phyloP scores from a whole-genome alignment of 2,113 vertebrate genomes.

The Aegotheles bennettii region DNA sequence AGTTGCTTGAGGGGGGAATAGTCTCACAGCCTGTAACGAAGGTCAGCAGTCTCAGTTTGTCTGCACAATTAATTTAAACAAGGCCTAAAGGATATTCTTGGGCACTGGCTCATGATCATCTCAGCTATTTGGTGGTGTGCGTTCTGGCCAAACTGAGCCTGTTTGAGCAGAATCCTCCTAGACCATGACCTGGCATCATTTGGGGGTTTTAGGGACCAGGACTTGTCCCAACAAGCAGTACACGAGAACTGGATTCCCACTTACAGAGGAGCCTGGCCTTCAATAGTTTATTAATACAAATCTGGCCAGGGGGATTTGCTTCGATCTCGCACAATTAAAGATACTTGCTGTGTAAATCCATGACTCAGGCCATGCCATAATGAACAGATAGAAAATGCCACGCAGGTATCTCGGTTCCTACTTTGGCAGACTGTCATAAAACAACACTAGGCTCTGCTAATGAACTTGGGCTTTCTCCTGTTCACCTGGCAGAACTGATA shows the following conservation, averaged over 20 bases:
- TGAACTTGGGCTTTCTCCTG: not conserved
- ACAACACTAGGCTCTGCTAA: not conserved
- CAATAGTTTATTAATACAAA: not conserved
- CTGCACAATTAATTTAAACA: not conserved
- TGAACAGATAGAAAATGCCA: not conserved
- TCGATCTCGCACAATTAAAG: not conserved
- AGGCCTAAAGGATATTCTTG: not conserved
- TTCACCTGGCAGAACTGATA: not conserved
- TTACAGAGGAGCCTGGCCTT: not conserved
- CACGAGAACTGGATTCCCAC: accelerated
- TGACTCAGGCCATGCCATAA: not conserved
- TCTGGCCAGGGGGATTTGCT: not conserved
- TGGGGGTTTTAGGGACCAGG: not conserved
- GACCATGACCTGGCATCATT: not conserved
- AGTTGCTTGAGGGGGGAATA: not conserved
- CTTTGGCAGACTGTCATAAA: not conserved
- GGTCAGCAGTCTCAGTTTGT: not conserved
- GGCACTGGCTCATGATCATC: not conserved
- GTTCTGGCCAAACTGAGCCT: not conserved
- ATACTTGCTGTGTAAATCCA: not conserved
- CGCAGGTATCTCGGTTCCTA: not conserved
- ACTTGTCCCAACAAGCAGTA: not conserved
- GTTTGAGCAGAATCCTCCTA: not conserved
- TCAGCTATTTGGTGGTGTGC: not conserved
- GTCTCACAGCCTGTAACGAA: not conserved